These are phyloP conservation scores for Polylopha cassiicola DNA, from an alignment of 2,888 invertebrate genomes.

Conservation along the genomic window DNA sequence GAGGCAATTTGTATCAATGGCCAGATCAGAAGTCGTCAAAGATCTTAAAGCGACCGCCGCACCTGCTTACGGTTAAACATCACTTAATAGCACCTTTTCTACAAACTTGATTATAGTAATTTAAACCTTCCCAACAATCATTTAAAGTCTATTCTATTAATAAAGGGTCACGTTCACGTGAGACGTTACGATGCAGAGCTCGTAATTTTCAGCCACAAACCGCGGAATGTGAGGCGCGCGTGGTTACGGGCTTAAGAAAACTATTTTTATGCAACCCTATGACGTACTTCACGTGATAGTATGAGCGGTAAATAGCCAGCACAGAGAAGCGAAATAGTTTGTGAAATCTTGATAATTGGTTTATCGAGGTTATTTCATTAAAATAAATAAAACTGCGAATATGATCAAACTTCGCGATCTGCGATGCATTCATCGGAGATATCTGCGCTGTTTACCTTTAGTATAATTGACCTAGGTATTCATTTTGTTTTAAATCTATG, in stretches of 20 bases:
- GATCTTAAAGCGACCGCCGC: constrained; percentile 61
- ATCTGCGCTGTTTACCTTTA: no score
- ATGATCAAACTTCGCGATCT: no score
- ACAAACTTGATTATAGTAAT: constrained; percentile 16
- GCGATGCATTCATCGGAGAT: no score
- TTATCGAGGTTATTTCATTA: constrained; percentile 5
- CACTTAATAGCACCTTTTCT: constrained; percentile 46
- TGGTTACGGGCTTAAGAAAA: constrained; percentile 35
- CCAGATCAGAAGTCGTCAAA: constrained; percentile 50
- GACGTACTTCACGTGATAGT: constrained; percentile 12
- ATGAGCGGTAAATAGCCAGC: constrained; percentile 9
- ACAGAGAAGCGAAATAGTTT: constrained; percentile 1
- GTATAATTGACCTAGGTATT: no score
- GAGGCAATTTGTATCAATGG: constrained; percentile 65
- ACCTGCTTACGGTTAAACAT: constrained; percentile 63
- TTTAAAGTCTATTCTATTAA: constrained; percentile 28
- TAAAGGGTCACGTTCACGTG: constrained; percentile 18
- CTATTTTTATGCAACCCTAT: constrained; percentile 30
- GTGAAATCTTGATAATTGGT: no score
- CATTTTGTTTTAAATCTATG: no score
- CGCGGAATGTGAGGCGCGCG: constrained; percentile 57
- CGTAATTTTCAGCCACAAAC: constrained; percentile 58
- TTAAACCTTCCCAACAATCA: constrained; percentile 19
- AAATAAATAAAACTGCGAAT: no score
- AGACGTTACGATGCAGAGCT: constrained; percentile 29